Conservation (phyloP, 2,888 invertebrate species). For the Meloe dianella region DNA sequence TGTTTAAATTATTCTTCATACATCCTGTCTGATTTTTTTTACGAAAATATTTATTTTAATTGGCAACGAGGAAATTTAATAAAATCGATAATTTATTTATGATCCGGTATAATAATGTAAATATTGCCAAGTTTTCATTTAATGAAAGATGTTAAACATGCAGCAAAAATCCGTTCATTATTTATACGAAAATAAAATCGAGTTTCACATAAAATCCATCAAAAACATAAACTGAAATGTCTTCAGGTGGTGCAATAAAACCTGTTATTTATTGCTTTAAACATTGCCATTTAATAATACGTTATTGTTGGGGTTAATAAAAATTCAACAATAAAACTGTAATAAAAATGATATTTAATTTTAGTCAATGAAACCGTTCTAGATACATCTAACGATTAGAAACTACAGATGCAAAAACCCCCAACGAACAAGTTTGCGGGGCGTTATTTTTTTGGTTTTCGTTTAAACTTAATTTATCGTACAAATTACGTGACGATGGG, state of each 20-base stretch:
- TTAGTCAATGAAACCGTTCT: not conserved
- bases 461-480: too few relatives aligned
- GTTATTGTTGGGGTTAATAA: not conserved
- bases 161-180: not conserved
- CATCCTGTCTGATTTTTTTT: not conserved
- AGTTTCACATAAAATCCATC: not conserved
- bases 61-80: not conserved
- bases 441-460: too few relatives aligned
- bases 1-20: not conserved
- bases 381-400: not conserved
- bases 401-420: not conserved
- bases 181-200: not conserved
- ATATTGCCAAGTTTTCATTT: not conserved
- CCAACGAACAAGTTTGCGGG: too few relatives aligned
- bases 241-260: not conserved
- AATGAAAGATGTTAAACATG: not conserved
- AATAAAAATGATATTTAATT: not conserved
- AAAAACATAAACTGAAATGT: not conserved
- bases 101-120: conserved; percentile 1
- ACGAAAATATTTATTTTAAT: not conserved
- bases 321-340: not conserved
- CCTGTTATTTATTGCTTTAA: not conserved
- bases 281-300: not conserved
- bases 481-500: not conserved
- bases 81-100: conserved; percentile 2